phyloP scores from a whole-genome alignment of 2,113 vertebrate genomes.

The Callaeas wilsoni region DNA sequence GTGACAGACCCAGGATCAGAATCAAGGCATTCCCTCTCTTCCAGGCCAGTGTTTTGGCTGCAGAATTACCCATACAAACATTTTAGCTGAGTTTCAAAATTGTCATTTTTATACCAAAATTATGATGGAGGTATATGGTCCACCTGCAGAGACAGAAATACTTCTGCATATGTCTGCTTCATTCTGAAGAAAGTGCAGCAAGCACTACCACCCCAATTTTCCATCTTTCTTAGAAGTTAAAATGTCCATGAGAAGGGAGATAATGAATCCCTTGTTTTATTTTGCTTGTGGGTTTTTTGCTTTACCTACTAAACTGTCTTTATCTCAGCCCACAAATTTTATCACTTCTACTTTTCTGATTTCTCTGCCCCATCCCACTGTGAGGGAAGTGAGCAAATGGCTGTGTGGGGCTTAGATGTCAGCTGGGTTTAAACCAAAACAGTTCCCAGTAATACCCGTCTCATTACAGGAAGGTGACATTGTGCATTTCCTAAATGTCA shows the following conservation, averaged over 20 bases:
- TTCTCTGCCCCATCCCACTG: background rate
- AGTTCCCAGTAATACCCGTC: background rate
- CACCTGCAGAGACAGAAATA: background rate
- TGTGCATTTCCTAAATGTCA: background rate
- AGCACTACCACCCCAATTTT: background rate
- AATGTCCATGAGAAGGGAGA: background rate
- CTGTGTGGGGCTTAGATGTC: background rate
- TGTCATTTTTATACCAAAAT: background rate
- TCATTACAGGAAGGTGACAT: background rate
- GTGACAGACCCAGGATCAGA: background rate
- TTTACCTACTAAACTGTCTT: background rate
- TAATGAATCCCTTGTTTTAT: background rate
- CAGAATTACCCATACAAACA: background rate
- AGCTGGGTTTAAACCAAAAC: background rate
- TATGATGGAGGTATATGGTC: background rate
- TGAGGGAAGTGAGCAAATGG: accelerated
- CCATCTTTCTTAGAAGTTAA: background rate
- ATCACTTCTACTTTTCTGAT: background rate
- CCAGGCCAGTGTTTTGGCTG: background rate
- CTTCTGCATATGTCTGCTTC: background rate
- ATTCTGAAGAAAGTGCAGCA: background rate
- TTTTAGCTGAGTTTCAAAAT: background rate
- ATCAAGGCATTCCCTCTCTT: background rate
- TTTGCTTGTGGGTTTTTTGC: background rate
- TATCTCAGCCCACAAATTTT: background rate